Percentiles rank a stretch among this genome's conserved stretches.
Evolutionary conservation across 2,113 vertebrate species (phyloP).

Genomic region (Ploceus nigricollis): DNA sequence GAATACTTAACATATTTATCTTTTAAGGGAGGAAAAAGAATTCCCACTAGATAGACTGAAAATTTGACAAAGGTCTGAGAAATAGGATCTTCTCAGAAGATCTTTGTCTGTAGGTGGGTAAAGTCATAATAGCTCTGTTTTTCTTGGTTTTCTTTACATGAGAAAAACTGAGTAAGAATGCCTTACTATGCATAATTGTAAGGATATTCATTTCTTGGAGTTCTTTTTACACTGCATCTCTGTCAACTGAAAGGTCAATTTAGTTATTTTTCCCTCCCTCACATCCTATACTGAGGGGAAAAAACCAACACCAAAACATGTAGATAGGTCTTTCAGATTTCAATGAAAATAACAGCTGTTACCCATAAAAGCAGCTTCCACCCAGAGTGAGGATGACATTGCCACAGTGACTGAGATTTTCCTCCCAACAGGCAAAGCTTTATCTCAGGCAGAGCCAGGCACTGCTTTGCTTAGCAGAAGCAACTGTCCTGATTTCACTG

Average conservation of each 20-base stretch:
- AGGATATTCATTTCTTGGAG: constrained; percentile 52
- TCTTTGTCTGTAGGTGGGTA: constrained; percentile 70
- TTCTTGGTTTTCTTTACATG: constrained; percentile 76
- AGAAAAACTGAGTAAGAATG: constrained; percentile 66
- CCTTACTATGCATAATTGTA: constrained; percentile 63
- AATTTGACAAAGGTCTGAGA: constrained; percentile 69
- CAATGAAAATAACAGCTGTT: constrained; percentile 56
- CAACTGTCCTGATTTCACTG: neutral
- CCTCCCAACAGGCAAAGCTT: neutral
- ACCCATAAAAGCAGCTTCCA: constrained; percentile 34
- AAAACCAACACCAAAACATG: neutral
- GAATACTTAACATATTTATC: constrained; percentile 65
- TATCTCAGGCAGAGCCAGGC: neutral
- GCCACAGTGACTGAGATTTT: constrained; percentile 54
- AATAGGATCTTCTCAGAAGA: constrained; percentile 71
- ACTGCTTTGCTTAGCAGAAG: neutral
- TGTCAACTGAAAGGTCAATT: constrained; percentile 42
- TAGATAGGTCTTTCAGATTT: constrained; percentile 48
- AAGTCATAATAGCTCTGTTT: constrained; percentile 68
- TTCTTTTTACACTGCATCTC: constrained; percentile 45
- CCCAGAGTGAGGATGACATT: neutral
- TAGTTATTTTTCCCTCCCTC: constrained; percentile 54
- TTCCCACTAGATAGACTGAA: constrained; percentile 63
- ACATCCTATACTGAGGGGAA: constrained; percentile 3
- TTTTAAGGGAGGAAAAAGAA: constrained; percentile 48